Conservation (phyloP, 2,797 vertebrate genomes). For the Callimico goeldii region DNA sequence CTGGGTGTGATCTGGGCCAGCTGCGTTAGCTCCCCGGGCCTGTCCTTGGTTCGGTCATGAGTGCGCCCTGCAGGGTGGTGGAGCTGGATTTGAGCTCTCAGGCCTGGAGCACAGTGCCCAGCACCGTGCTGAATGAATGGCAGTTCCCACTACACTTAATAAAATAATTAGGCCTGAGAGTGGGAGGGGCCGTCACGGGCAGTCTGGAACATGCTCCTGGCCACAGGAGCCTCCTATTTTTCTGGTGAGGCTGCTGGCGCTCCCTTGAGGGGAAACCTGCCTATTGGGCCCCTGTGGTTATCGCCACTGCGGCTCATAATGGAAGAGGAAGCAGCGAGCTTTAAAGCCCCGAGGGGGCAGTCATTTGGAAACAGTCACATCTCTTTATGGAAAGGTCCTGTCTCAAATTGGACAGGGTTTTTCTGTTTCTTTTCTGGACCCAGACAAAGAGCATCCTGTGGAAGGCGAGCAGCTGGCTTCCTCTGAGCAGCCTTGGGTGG, state of each 20-base stretch:
- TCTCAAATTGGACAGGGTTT: slow-evolving; percentile 36
- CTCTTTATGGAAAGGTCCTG: slow-evolving; percentile 36
- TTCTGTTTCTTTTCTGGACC: slow-evolving; percentile 28
- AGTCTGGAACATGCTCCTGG: background rate
- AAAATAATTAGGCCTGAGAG: background rate
- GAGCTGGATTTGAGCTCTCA: background rate
- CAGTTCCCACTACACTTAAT: background rate
- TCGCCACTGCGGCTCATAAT: slow-evolving; percentile 21
- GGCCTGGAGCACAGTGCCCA: background rate
- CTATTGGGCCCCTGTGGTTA: background rate
- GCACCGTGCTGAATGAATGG: background rate
- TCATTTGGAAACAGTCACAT: slow-evolving; percentile 67
- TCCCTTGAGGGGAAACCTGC: background rate
- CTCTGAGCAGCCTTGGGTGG: background rate
- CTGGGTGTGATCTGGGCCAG: background rate
- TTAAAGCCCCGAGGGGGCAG: background rate
- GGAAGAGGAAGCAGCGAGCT: slow-evolving; percentile 67
- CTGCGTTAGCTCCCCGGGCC: background rate
- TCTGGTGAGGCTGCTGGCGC: background rate
- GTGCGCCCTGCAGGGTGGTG: background rate
- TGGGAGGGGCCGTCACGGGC: background rate
- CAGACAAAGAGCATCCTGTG: background rate
- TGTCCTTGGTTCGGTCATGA: background rate
- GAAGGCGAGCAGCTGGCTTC: background rate
- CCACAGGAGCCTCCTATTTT: background rate